Conservation (phyloP, 2,888 invertebrate species). For the Phengaris alcon region DNA sequence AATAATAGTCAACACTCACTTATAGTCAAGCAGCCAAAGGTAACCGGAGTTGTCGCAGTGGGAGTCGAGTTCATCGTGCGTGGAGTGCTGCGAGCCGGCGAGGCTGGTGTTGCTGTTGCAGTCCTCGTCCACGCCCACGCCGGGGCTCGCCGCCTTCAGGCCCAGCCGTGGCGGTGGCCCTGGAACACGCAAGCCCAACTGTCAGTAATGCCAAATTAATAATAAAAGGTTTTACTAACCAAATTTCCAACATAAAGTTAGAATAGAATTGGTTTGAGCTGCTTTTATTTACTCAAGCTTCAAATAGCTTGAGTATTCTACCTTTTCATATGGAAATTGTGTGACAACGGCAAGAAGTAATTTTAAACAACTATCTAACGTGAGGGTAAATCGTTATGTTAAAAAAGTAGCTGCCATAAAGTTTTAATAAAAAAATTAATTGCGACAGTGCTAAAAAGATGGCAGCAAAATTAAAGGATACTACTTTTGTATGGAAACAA, state of each 20-base stretch:
- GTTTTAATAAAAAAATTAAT: too few species aligned
- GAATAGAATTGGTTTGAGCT: not conserved
- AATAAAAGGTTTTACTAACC: too few species aligned
- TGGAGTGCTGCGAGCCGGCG: conserved; percentile 71
- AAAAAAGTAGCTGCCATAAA: too few species aligned
- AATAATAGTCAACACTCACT: conserved; percentile 71
- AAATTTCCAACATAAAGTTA: too few species aligned
- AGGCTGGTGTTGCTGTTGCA: conserved; percentile 77
- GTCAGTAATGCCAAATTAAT: not conserved
- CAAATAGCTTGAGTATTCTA: too few species aligned
- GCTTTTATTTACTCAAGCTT: not conserved
- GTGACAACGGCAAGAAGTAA: too few species aligned
- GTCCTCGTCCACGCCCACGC: conserved; percentile 67
- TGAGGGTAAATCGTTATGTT: too few species aligned
- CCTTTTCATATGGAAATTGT: too few species aligned
- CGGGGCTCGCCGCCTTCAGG: conserved; percentile 77
- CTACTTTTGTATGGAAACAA: not conserved
- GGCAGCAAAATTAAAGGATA: not conserved
- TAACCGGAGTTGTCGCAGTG: conserved; percentile 91
- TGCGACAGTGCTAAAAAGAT: not conserved
- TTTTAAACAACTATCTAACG: too few species aligned
- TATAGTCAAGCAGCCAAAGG: conserved; percentile 94
- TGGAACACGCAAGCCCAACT: conserved; percentile 49
- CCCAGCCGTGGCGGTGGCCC: conserved; percentile 79
- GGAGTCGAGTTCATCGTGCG: conserved; percentile 72